phyloP scores from a whole-genome alignment of 2,113 vertebrate species.

The Tursiops truncatus region DNA sequence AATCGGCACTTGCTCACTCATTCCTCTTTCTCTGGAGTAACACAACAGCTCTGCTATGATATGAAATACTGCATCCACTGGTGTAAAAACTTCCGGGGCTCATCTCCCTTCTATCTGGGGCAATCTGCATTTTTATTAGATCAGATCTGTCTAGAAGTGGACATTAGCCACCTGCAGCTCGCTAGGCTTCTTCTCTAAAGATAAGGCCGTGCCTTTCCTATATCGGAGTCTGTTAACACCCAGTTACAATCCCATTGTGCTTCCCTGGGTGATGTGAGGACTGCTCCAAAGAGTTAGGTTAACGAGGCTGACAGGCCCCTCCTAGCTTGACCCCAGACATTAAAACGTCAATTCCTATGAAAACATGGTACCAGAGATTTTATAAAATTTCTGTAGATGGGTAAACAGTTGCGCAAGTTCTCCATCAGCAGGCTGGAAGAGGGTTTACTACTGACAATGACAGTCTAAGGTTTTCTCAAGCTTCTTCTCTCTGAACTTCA shows the following conservation, averaged over 20 bases:
- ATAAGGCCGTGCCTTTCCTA: background rate
- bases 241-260: background rate
- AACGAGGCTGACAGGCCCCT: background rate
- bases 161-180: background rate
- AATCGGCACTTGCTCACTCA: background rate
- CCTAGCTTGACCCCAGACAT: background rate
- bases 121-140: background rate
- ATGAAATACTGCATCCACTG: accelerated
- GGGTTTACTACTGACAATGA: background rate
- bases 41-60: background rate
- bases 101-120: background rate
- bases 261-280: background rate
- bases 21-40: background rate
- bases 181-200: background rate
- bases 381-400: background rate
- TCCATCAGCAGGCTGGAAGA: background rate
- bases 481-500: conserved; percentile 20
- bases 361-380: background rate
- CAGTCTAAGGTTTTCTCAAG: accelerated
- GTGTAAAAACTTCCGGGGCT: background rate
- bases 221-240: background rate
- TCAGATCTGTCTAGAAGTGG: background rate
- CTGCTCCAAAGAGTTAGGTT: background rate
- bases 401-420: background rate
- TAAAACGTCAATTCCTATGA: background rate